A percentile compares a stretch with the other conserved stretches of the same genome.
Conservation (phyloP, 2,888 invertebrate species). For the Lochmaea crataegi region DNA sequence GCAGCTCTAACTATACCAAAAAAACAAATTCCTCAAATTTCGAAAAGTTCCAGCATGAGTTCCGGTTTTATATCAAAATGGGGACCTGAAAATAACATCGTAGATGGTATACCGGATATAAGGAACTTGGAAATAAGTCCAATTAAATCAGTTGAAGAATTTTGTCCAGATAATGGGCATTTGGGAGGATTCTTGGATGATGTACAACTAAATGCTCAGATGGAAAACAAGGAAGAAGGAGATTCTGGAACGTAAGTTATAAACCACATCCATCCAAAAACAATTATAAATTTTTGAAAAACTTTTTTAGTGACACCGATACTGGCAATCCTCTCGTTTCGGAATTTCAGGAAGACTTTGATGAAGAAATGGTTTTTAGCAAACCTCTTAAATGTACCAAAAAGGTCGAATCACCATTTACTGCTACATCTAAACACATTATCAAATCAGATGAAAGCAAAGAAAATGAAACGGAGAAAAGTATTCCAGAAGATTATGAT, state of each 20-base stretch:
- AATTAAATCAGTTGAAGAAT: conserved; percentile 75
- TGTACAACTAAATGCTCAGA: conserved; percentile 62
- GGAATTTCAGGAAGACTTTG: conserved; percentile 86
- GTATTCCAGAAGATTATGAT: conserved; percentile 60
- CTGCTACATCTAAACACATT: conserved; percentile 41
- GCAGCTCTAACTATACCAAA: conserved; percentile 40
- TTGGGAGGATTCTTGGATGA: conserved; percentile 82
- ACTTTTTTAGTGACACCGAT: conserved; percentile 72
- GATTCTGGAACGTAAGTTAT: conserved; percentile 70
- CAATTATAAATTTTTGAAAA: conserved; percentile 11
- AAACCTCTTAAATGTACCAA: conserved; percentile 58
- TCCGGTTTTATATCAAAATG: conserved; percentile 60
- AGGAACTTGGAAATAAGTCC: conserved; percentile 59
- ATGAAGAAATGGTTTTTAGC: conserved; percentile 67
- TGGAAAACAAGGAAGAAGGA: conserved; percentile 61
- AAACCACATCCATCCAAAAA: neutral
- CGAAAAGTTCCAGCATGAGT: conserved; percentile 60
- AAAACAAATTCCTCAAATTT: conserved; percentile 42
- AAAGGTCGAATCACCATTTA: conserved; percentile 54
- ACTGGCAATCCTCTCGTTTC: conserved; percentile 84
- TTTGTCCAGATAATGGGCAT: conserved; percentile 80
- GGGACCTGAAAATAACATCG: conserved; percentile 60
- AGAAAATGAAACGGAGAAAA: conserved; percentile 57
- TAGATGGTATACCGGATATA: conserved; percentile 59
- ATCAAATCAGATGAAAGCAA: conserved; percentile 53